Evolutionary conservation across 2,888 invertebrate genomes (phyloP).

Genomic region (Gnatocerus cornutus): DNA sequence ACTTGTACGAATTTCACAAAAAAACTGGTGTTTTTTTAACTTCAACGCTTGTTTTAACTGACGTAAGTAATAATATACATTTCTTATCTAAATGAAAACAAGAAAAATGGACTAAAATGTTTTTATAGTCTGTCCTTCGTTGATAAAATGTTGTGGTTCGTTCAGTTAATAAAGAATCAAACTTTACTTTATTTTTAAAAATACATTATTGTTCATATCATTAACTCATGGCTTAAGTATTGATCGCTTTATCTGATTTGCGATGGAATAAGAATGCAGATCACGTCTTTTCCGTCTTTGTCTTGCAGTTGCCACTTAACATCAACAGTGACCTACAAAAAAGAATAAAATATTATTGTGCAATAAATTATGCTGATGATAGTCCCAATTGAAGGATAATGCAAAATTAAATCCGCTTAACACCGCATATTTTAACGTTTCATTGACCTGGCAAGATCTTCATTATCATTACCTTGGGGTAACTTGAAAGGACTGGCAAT

Average conservation of each 20-base stretch:
- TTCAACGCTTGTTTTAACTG: too few relatives aligned
- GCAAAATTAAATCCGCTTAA: conserved; percentile 17
- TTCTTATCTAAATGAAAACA: too few relatives aligned
- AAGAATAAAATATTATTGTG: conserved; percentile 21
- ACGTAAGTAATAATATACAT: too few relatives aligned
- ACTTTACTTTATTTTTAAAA: too few relatives aligned
- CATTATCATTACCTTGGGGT: conserved; percentile 76
- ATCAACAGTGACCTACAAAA: conserved; percentile 74
- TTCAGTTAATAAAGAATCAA: too few relatives aligned
- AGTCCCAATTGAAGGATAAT: conserved; percentile 14
- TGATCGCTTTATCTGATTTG: conserved; percentile 70
- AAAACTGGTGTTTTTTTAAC: too few relatives aligned
- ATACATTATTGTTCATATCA: background rate
- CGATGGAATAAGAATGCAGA: conserved; percentile 81
- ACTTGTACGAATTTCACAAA: too few relatives aligned
- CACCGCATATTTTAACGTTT: background rate
- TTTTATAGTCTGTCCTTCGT: too few relatives aligned
- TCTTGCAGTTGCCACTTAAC: conserved; percentile 84
- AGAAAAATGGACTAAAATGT: too few relatives aligned
- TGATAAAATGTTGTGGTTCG: too few relatives aligned
- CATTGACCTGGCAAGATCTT: background rate
- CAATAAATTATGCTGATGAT: conserved; percentile 17
- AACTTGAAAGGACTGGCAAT: conserved; percentile 78
- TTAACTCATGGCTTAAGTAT: background rate
- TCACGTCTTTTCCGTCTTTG: conserved; percentile 75